A percentile compares a stretch with the other conserved stretches of the same genome.
Evolutionary conservation across 2,797 vertebrate species (phyloP).

Genomic region (Gallirallus australis): DNA sequence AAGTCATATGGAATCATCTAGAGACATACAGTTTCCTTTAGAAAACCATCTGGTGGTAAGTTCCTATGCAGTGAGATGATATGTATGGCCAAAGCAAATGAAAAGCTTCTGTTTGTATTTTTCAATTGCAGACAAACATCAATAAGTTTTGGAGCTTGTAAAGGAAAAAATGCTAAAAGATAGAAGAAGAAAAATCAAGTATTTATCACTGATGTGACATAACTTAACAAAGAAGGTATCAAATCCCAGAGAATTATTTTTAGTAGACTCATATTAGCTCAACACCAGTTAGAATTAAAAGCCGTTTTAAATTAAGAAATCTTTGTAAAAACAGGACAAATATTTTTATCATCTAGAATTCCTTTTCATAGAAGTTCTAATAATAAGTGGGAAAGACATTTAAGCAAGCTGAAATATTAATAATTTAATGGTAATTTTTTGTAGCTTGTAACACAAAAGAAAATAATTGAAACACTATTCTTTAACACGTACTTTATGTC

Average conservation of each 20-base stretch:
- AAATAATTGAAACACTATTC: not conserved
- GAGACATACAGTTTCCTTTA: not conserved
- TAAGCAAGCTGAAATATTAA: not conserved
- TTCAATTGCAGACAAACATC: not conserved
- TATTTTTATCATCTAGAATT: not conserved
- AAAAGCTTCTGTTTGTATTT: not conserved
- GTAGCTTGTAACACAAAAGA: not conserved
- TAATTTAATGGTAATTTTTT: not conserved
- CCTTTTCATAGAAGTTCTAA: not conserved
- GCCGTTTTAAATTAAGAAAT: constrained; percentile 30
- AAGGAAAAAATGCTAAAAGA: not conserved
- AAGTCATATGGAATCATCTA: not conserved
- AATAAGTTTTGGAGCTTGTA: not conserved
- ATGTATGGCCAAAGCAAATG: not conserved
- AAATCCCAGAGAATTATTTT: not conserved
- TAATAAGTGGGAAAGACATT: not conserved
- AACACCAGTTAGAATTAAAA: constrained; percentile 28
- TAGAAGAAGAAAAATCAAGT: not conserved
- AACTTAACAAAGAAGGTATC: not conserved
- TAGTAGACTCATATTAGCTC: not conserved
- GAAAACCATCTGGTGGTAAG: not conserved
- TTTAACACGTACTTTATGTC: not conserved
- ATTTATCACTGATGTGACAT: not conserved
- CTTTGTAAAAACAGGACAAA: not conserved
- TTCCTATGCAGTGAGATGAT: not conserved